Evolutionary conservation across 2,888 invertebrate species (phyloP), one percentile per base, ranked within the genome.

Genomic region (Xanthia togata): DNA sequence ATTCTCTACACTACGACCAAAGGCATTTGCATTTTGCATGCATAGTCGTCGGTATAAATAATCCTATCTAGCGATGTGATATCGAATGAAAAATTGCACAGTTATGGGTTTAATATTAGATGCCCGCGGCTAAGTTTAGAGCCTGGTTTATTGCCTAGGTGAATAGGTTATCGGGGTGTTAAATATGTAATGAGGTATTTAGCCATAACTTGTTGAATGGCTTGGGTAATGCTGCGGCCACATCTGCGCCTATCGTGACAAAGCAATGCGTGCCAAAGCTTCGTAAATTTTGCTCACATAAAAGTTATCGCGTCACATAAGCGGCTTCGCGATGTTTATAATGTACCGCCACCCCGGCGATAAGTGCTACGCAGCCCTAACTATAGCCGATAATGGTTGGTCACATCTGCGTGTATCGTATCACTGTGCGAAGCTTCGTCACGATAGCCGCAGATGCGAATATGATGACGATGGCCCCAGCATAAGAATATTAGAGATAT

Each of bases 21-120:
- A 53, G n/a, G 35, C 72, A 79, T 85, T 82, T 85, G 55, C 69
- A 84, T 85, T 73, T 85, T 74, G 73, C 83, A 73, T 82, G 70
- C 73, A 65, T 26, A 57, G 57, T 50, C 31, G 14, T 38, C 63
- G 17, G 73, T 70, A 63, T 79, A 79, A 79, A 63, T 79, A 79
- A 79, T 72, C 71, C 69, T 57, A 73, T 60, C 63, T 9, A 59
- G 14, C 31, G 70, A 11, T 53, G 35, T 60, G 79, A 70, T 83
- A 82, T 64, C 23, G 31, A 44, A 83, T 86, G 79, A 79, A 79
- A 84, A 83, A 72, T 73, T 35, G 38, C 67, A 9, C 63, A 26
- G 26, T 63, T 68, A 78, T 20, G 14, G 35, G 3, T 59, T 67
- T 35, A 35, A 26, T 82, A 69, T 53, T 35, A 65, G 14, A 57